These are phyloP conservation scores for Arion vulgaris DNA, from an alignment of 1,140 invertebrate species.

Conservation along the genomic window DNA sequence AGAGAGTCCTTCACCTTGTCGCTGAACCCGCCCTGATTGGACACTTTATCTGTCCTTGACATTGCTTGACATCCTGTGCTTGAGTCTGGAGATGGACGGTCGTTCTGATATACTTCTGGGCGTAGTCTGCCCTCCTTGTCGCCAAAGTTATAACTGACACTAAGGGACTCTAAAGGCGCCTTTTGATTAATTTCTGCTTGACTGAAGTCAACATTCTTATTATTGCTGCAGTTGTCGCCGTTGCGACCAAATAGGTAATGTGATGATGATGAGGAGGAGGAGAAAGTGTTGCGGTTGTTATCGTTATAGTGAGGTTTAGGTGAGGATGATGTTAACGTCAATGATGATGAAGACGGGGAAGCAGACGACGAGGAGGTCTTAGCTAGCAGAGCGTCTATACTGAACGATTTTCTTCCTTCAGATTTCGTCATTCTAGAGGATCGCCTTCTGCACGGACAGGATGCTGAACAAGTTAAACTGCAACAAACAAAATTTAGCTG, in stretches of 20 bases:
- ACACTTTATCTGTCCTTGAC: background rate
- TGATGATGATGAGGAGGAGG: background rate
- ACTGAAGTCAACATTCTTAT: background rate
- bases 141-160: background rate
- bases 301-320: background rate
- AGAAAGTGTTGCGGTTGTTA: background rate
- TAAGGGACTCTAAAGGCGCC: background rate
- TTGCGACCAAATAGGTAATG: background rate
- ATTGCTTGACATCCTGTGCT: background rate
- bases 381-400: conserved; percentile 65
- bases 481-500: too few species aligned
- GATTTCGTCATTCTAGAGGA: conserved; percentile 31
- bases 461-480: too few species aligned
- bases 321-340: conserved; percentile 3
- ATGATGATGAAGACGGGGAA: conserved; percentile 29
- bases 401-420: conserved; percentile 58
- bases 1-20: background rate
- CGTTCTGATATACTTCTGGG: background rate
- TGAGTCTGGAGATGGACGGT: conserved; percentile 1
- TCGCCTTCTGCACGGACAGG: too few species aligned
- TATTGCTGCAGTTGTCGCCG: background rate
- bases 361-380: conserved; percentile 41
- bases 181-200: too few species aligned
- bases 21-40: background rate
- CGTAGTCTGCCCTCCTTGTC: background rate